Percentiles rank a stretch among this genome's conserved stretches.
phyloP scores from a whole-genome alignment of 2,888 invertebrate species.

The Hesperia comma region DNA sequence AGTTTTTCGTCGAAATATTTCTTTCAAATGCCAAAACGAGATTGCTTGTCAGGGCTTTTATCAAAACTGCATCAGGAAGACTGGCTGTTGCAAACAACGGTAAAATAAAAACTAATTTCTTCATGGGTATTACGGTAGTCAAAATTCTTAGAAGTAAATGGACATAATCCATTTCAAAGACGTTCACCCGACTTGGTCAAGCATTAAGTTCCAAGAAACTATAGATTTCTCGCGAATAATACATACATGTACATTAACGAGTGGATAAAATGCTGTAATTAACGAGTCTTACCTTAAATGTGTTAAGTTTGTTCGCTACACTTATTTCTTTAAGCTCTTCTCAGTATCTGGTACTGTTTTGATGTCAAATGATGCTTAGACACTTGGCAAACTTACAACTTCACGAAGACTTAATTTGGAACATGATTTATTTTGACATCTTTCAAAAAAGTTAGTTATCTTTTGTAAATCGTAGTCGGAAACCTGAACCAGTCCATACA shows the following conservation, averaged over 20 bases:
- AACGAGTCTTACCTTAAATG: neutral
- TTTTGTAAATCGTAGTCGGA: neutral
- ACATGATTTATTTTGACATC: no score
- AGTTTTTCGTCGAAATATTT: no score
- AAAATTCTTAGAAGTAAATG: constrained; percentile 24
- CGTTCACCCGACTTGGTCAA: constrained; percentile 7
- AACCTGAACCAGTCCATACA: constrained; percentile 17
- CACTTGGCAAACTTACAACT: no score
- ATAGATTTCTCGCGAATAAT: neutral
- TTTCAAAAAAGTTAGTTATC: no score
- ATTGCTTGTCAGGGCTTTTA: no score
- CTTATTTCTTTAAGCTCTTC: neutral
- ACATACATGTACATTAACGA: neutral
- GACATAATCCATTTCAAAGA: constrained; percentile 17
- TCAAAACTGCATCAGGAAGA: neutral
- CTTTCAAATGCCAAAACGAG: no score
- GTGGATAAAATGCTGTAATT: neutral
- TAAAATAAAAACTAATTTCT: neutral
- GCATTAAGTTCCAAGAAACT: constrained; percentile 13
- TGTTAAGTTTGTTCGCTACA: neutral
- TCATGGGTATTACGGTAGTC: neutral
- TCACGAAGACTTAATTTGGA: no score
- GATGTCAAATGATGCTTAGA: no score
- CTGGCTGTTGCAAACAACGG: neutral
- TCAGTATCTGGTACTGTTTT: no score